These are phyloP conservation scores for Origma solitaria DNA, from an alignment of 2,113 vertebrate genomes.

Conservation along the genomic window DNA sequence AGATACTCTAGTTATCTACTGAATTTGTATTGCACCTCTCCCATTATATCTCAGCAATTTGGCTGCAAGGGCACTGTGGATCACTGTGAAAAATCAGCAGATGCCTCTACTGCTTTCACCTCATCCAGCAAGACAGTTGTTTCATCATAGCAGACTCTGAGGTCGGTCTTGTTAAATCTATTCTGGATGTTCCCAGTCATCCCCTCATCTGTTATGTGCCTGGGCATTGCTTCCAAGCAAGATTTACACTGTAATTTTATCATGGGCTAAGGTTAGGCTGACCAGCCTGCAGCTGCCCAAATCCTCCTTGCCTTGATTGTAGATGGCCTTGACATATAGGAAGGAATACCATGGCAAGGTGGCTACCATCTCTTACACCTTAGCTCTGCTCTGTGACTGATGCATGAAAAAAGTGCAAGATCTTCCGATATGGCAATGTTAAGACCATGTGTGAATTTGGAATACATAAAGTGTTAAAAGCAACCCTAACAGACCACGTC, in stretches of 20 bases:
- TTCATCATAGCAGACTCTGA: neutral
- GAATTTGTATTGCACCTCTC: neutral
- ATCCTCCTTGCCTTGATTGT: neutral
- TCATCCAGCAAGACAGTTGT: neutral
- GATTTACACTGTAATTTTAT: neutral
- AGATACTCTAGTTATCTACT: neutral
- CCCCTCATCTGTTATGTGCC: neutral
- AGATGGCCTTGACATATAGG: neutral
- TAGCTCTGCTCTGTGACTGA: neutral
- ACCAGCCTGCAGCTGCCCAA: neutral
- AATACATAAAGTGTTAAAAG: neutral
- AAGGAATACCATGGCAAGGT: neutral
- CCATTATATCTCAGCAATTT: neutral
- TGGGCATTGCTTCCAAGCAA: neutral
- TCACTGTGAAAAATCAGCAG: neutral
- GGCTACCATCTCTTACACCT: neutral
- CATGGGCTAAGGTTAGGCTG: neutral
- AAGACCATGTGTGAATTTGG: neutral
- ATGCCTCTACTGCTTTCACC: neutral
- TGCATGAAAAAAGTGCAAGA: neutral
- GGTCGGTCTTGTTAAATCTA: neutral
- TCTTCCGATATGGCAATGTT: neutral
- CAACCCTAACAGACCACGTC: rapidly evolving
- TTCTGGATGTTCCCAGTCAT: neutral
- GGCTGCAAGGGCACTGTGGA: neutral